phyloP scores from a whole-genome alignment of 2,113 vertebrate genomes.

The Perognathus longimembris region DNA sequence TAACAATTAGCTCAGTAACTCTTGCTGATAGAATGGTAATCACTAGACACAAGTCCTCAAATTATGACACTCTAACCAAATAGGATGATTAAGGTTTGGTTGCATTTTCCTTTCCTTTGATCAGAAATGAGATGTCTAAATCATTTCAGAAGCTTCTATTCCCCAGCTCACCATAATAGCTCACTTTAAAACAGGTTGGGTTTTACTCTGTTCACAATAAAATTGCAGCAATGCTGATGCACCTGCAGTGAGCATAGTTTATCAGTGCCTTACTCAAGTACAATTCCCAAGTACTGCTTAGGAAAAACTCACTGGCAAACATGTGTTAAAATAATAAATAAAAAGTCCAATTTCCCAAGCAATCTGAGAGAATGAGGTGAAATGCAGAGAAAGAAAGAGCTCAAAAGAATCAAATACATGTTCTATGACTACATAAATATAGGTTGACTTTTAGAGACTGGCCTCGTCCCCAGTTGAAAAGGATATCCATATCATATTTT shows the following conservation, averaged over 20 bases:
- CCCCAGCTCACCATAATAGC: neutral
- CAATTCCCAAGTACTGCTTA: neutral
- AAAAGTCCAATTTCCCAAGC: fast-evolving
- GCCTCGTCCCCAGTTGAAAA: no score
- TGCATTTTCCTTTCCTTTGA: neutral
- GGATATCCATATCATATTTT: no score
- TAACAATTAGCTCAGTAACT: slow-evolving; percentile 16
- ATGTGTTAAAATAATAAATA: neutral
- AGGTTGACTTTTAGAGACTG: neutral
- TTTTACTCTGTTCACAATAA: neutral
- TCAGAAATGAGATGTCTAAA: neutral
- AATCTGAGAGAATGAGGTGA: neutral
- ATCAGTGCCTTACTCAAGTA: neutral
- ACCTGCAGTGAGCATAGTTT: neutral
- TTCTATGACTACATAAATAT: neutral
- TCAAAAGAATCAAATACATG: neutral
- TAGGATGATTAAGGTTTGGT: neutral
- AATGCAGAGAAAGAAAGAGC: neutral
- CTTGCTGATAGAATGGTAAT: neutral
- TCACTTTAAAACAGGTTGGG: no score
- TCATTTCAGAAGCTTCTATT: neutral
- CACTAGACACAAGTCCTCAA: neutral
- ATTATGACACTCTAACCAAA: slow-evolving; percentile 10
- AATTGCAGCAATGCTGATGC: neutral
- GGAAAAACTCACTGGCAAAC: neutral